phyloP scores from a whole-genome alignment of 2,888 invertebrate species.

The Anarsia innoxiella region DNA sequence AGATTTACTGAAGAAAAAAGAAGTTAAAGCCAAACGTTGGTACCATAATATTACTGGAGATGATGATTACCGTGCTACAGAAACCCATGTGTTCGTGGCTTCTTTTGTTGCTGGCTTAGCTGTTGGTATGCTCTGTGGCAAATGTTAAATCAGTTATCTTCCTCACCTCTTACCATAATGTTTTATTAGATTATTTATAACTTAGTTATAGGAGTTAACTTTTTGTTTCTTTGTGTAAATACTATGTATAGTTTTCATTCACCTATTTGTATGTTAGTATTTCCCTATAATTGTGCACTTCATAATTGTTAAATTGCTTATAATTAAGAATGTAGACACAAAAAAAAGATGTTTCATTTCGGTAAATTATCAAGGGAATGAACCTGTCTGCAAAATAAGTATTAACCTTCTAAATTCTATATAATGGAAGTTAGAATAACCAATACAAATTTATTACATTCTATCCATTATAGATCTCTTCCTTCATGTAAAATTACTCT shows the following conservation, averaged over 20 bases:
- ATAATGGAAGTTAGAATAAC: too few species aligned
- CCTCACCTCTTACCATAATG: not conserved
- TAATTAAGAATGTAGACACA: too few species aligned
- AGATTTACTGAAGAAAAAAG: conserved; percentile 80
- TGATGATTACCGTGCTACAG: conserved; percentile 80
- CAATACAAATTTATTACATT: too few species aligned
- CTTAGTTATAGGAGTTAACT: conserved; percentile 5
- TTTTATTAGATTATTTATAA: not conserved
- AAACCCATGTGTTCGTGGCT: conserved; percentile 85
- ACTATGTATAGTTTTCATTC: not conserved
- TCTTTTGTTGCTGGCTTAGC: conserved; percentile 89
- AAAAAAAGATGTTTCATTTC: too few species aligned
- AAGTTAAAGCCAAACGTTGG: conserved; percentile 84
- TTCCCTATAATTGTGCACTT: too few species aligned
- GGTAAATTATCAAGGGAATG: too few species aligned
- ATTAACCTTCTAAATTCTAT: too few species aligned
- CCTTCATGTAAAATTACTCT: too few species aligned
- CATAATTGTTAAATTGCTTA: too few species aligned
- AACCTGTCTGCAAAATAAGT: too few species aligned
- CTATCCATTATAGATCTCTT: too few species aligned
- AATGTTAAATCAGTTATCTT: conserved; percentile 32
- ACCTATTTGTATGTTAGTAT: too few species aligned
- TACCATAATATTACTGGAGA: conserved; percentile 80
- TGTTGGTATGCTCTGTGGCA: conserved; percentile 77
- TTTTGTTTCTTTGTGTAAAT: not conserved